Base-by-base conservation (phyloP, 2,113 vertebrate genomes). In the Thomomys bottae region DNA sequence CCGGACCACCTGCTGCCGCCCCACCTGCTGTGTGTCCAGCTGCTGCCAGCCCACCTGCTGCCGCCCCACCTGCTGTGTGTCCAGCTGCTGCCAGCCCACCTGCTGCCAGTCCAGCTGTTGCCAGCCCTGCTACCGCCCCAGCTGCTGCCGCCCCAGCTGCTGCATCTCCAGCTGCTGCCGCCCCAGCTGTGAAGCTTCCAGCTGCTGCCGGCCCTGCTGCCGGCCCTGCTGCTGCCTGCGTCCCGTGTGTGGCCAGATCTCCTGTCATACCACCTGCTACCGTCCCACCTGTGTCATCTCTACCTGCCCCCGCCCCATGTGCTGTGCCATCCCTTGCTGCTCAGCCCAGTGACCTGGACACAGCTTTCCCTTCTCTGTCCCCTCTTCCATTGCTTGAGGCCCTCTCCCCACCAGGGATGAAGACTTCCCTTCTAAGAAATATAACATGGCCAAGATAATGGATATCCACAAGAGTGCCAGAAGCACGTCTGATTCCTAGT, bases 281-380 rank as follows among this genome's bases (percentile, higher is more conserved):
- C 4, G 4, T 1, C 20, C 93, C 11, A 3, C 3, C 34, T 83
- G 88, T 26, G 21, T 79, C 4, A 3, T 23, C 0, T 14, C 85
- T 68, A 95, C 80, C 68, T 93, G 94, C 11, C 80, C 86, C 34
- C 26, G 32, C 8, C 90, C 92, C 73, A 36, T 67, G 70, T 93
- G 94, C 88, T 93, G 87, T 1, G 63, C 91, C 24, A 54, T 23
- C 26, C 77, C 88, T 7, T 88, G 92, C 64, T 93, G 90, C 75
- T 94, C 8, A 92, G n/a, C n/a, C n/a, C n/a, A n/a, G n/a, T n/a
- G n/a, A n/a, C n/a, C n/a, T n/a, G n/a, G n/a, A n/a, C n/a, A n/a
- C n/a, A 8, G 32, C 76, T 76, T 75, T 59, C n/a, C 88, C 34
- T 36, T 76, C 18, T 59, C 30, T 18, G 17, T 18, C n/a, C n/a